A percentile compares a stretch with the other conserved stretches of the same genome.
phyloP scores from a whole-genome alignment of 2,888 invertebrate species.

The Brenthis daphne region DNA sequence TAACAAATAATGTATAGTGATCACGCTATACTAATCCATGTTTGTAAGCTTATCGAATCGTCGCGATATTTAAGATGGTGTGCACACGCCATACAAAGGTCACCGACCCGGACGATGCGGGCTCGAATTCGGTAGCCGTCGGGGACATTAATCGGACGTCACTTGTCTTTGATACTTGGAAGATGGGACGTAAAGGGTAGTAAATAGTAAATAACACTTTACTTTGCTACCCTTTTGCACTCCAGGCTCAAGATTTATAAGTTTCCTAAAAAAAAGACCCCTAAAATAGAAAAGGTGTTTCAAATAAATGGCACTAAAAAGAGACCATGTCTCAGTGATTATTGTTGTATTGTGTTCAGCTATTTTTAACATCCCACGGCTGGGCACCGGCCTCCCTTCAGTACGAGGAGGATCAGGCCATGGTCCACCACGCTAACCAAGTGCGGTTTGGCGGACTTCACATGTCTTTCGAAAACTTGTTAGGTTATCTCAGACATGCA shows the following conservation, averaged over 20 bases:
- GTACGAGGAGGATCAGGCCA: too few species aligned
- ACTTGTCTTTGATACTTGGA: conserved; percentile 51
- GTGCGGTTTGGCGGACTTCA: too few species aligned
- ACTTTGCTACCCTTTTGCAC: conserved; percentile 10
- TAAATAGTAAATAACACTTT: conserved; percentile 32
- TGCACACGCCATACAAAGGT: conserved; percentile 53
- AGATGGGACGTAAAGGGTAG: conserved; percentile 45
- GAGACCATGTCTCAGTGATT: too few species aligned
- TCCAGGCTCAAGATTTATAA: conserved; percentile 8
- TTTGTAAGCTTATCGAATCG: conserved; percentile 54
- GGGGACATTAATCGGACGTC: conserved; percentile 72
- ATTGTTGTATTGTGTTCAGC: too few species aligned
- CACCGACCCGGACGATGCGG: conserved; percentile 64
- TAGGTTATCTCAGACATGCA: too few species aligned
- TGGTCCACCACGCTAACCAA: too few species aligned
- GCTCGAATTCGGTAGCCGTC: conserved; percentile 67
- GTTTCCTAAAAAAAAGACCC: background rate
- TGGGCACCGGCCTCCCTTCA: too few species aligned
- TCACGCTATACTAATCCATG: conserved; percentile 40
- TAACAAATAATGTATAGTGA: conserved; percentile 24
- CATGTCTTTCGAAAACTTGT: too few species aligned
- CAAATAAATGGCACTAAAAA: too few species aligned
- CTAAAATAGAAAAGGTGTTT: background rate
- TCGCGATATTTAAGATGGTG: conserved; percentile 55
- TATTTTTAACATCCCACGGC: too few species aligned